Evolutionary conservation across 2,888 invertebrate species (phyloP).

Genomic region (Lathronympha strigana): DNA sequence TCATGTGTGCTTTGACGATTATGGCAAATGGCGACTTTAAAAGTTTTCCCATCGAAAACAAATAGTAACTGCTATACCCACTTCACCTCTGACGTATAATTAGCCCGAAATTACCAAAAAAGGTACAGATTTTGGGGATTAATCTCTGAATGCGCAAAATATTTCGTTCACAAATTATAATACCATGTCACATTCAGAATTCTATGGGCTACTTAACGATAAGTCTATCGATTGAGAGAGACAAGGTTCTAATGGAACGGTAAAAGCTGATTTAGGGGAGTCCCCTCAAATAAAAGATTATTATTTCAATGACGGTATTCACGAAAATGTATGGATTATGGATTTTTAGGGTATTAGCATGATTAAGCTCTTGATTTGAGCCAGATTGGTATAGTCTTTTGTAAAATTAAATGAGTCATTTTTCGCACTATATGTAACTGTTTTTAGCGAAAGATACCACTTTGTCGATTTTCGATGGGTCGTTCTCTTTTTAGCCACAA

Average conservation of each 20-base stretch:
- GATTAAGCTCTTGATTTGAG: background rate
- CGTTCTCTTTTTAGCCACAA: no score
- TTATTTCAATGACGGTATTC: constrained; percentile 14
- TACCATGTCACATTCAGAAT: constrained; percentile 5
- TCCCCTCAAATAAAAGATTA: background rate
- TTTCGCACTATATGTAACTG: no score
- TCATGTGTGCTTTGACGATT: no score
- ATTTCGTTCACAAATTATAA: constrained; percentile 8
- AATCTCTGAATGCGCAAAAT: constrained; percentile 13
- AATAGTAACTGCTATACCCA: constrained; percentile 64
- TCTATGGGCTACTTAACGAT: background rate
- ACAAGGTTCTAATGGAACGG: constrained; percentile 11
- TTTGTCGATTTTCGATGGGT: no score
- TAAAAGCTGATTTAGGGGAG: constrained; percentile 12
- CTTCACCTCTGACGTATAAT: constrained; percentile 62
- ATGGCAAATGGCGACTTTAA: no score
- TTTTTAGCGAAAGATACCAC: no score
- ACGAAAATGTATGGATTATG: constrained; percentile 7
- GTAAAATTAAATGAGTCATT: no score
- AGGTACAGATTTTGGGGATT: constrained; percentile 36
- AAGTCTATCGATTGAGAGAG: background rate
- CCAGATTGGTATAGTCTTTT: background rate
- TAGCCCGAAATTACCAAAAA: constrained; percentile 45
- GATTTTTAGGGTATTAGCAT: background rate
- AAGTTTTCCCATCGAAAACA: constrained; percentile 44